Evolutionary conservation across 2,888 invertebrate species (phyloP), one percentile per base, ranked within the genome.

Genomic region (Cheilosia soror): DNA sequence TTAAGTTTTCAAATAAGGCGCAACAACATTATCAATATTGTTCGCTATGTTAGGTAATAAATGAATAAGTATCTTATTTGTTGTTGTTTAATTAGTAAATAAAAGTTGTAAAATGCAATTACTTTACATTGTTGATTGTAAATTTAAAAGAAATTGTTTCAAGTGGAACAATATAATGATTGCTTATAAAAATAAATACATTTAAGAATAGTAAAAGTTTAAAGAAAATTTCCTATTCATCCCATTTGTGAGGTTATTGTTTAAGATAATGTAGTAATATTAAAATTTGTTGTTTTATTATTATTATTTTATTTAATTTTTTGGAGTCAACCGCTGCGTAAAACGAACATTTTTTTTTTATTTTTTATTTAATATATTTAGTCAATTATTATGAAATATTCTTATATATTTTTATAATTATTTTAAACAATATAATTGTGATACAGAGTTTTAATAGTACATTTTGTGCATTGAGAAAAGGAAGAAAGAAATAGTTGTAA

Each of bases 361-460:
- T 71, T 62, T 60, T 60, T 66, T 42, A 57, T 68, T 73, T 68
- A 80, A 78, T 68, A 51, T 57, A 79, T 84, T 84, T 80, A 84
- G 84, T 84, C 79, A 84, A 84, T 80, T 66, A 79, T 79, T 73
- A 73, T 72, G 73, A 37, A 69, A 80, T 75, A 71, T 76, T 73
- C 75, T 69, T 75, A 79, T 68, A 80, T 84, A 84, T 83, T 84
- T 84, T 84, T 79, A 57, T 80, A 73, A 75, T 84, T 80, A 84
- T 84, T 84, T 84, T 66, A 84, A 84, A 80, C 75, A 84, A 84
- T 84, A 80, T 84, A 76, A 84, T 84, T 84, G 84, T 84, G 84
- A 84, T 84, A 84, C 84, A 84, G 75, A 84, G 80, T 76, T 80
- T 80, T 80, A 80, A 84, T 84, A 84, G 84, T 80, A 80, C 65